These are phyloP conservation scores for Pterocles orientalis DNA, from an alignment of 2,113 vertebrate genomes.

Conservation along the genomic window DNA sequence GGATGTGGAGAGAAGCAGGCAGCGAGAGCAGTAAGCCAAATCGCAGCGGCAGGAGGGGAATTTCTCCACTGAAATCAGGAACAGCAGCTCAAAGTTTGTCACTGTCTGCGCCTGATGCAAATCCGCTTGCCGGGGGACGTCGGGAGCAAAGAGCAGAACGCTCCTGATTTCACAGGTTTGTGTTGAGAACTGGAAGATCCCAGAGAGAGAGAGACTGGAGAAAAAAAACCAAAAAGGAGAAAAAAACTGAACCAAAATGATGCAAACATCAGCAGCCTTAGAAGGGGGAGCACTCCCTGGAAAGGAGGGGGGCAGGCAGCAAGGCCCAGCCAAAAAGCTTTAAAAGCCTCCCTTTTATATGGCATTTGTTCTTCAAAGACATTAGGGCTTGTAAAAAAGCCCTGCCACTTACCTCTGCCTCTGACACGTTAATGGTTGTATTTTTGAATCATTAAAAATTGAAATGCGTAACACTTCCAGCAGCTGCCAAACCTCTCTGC, in stretches of 20 bases:
- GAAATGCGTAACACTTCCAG: conserved; percentile 54
- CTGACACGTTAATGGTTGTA: conserved; percentile 68
- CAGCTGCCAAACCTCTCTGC: conserved; percentile 37
- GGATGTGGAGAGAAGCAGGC: background rate
- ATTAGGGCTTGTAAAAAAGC: conserved; percentile 35
- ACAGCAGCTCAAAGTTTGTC: background rate
- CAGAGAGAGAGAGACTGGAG: background rate
- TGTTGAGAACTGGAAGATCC: background rate
- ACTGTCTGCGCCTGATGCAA: conserved; percentile 37
- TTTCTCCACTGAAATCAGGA: background rate
- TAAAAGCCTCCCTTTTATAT: conserved; percentile 19
- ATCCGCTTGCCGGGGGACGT: background rate
- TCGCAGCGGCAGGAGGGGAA: background rate
- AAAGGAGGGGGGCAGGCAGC: background rate
- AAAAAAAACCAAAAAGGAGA: background rate
- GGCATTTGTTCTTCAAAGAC: conserved; percentile 55
- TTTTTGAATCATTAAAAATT: conserved; percentile 74
- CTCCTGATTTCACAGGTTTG: background rate
- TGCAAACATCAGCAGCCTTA: background rate
- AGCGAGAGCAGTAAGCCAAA: background rate
- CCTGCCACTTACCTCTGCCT: conserved; percentile 58
- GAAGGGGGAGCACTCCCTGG: background rate
- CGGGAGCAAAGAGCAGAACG: background rate
- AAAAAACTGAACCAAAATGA: background rate
- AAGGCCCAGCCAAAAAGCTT: background rate